phyloP scores from a whole-genome alignment of 2,888 invertebrate species.

The Neoaliturus tenellus region DNA sequence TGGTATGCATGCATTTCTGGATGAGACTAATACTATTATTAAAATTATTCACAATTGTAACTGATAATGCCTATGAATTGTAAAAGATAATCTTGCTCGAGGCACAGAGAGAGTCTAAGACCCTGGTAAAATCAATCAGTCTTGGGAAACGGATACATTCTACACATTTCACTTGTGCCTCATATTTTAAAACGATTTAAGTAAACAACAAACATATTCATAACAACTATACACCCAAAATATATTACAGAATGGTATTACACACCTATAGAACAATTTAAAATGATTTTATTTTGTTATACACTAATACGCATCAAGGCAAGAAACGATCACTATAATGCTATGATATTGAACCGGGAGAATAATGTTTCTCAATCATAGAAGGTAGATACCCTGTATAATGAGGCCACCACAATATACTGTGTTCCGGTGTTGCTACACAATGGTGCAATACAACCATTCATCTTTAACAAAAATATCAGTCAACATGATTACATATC shows the following conservation, averaged over 20 bases:
- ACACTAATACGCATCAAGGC: background rate
- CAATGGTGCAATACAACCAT: background rate
- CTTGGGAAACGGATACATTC: background rate
- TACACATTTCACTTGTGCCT: slow-evolving; percentile 14
- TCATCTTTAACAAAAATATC: background rate
- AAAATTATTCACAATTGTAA: background rate
- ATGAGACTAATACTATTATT: background rate
- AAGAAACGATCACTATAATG: slow-evolving; percentile 13
- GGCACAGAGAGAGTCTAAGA: slow-evolving; percentile 3
- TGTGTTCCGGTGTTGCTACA: background rate
- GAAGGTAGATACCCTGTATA: slow-evolving; percentile 1
- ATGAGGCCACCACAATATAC: background rate
- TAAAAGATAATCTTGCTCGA: background rate
- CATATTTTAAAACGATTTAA: background rate
- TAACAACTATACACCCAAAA: slow-evolving; percentile 27
- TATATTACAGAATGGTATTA: slow-evolving; percentile 4
- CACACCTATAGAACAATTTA: slow-evolving; percentile 1
- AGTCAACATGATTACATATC: no score
- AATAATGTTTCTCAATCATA: slow-evolving; percentile 6
- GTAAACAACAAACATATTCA: slow-evolving; percentile 12
- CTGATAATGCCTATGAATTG: background rate
- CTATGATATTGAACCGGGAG: background rate
- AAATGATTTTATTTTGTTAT: background rate
- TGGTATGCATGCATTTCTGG: background rate
- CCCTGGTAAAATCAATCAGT: background rate